Evolutionary conservation across 2,888 invertebrate species (phyloP).

Genomic region (Acleris holmiana): DNA sequence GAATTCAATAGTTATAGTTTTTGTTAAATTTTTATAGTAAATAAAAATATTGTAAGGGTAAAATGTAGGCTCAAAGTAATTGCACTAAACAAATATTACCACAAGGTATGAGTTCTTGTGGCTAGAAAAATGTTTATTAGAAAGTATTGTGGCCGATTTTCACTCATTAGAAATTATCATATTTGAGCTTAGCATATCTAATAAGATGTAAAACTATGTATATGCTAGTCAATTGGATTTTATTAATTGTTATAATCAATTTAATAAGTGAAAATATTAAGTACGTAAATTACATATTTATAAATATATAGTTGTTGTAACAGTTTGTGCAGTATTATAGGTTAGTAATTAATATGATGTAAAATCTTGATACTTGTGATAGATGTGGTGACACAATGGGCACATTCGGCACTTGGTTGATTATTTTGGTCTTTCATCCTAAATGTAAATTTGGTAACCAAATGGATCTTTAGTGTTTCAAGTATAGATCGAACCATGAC

Average conservation of each 20-base stretch:
- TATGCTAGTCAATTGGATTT: slow-evolving; percentile 81
- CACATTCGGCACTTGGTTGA: slow-evolving; percentile 48
- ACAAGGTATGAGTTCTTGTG: slow-evolving; percentile 20
- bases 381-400: slow-evolving; percentile 57
- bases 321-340: slow-evolving; percentile 81
- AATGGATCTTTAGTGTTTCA: slow-evolving; percentile 1
- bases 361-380: slow-evolving; percentile 71
- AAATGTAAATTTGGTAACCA: slow-evolving; percentile 20
- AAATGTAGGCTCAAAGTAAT: slow-evolving; percentile 31
- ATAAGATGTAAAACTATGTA: slow-evolving; percentile 62
- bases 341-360: slow-evolving; percentile 74
- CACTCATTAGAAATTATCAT: slow-evolving; percentile 36
- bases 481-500: slow-evolving; percentile 23
- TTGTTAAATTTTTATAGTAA: slow-evolving; percentile 24
- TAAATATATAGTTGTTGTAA: slow-evolving; percentile 40
- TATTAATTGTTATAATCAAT: slow-evolving; percentile 68
- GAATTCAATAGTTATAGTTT: slow-evolving; percentile 8
- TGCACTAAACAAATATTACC: slow-evolving; percentile 24
- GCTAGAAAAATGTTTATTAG: slow-evolving; percentile 16
- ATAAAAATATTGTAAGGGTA: slow-evolving; percentile 24
- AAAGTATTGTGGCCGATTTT: slow-evolving; percentile 26
- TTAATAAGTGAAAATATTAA: slow-evolving; percentile 64
- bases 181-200: slow-evolving; percentile 38
- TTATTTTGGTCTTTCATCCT: slow-evolving; percentile 39
- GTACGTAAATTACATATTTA: slow-evolving; percentile 60